Evolutionary conservation across 1,140 invertebrate genomes (phyloP).

Genomic region (Thaumetopoea pityocampa): DNA sequence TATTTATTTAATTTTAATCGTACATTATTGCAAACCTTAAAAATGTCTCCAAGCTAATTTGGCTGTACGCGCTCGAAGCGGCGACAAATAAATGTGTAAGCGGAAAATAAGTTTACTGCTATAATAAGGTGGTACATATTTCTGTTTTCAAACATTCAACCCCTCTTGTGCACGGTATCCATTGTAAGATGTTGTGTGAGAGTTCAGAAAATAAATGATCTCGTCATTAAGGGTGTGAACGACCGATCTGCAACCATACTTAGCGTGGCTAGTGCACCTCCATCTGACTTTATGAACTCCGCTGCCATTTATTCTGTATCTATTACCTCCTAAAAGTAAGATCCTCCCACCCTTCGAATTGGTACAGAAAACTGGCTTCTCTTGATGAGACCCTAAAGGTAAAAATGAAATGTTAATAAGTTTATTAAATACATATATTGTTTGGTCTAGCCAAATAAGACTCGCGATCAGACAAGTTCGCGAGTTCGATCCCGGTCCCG

Average conservation of each 20-base stretch:
- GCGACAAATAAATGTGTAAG: no score
- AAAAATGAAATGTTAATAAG: neutral
- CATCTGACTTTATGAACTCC: conserved; percentile 17
- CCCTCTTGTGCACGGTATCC: no score
- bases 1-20: no score
- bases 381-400: neutral
- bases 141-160: no score
- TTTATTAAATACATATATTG: no score
- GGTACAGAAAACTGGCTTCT: neutral
- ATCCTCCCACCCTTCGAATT: conserved; percentile 3
- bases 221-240: conserved; percentile 36
- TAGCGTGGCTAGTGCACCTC: conserved; percentile 46
- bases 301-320: conserved; percentile 15
- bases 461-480: no score
- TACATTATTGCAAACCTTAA: no score
- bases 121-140: no score
- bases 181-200: conserved; percentile 12
- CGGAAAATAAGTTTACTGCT: no score
- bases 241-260: conserved; percentile 37
- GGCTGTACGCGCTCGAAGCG: no score
- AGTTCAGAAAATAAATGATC: conserved; percentile 21
- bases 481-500: no score
- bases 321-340: conserved; percentile 1
- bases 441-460: neutral
- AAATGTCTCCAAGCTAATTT: no score